Evolutionary conservation across 2,888 invertebrate species (phyloP).

Genomic region (Oscheius sp.): DNA sequence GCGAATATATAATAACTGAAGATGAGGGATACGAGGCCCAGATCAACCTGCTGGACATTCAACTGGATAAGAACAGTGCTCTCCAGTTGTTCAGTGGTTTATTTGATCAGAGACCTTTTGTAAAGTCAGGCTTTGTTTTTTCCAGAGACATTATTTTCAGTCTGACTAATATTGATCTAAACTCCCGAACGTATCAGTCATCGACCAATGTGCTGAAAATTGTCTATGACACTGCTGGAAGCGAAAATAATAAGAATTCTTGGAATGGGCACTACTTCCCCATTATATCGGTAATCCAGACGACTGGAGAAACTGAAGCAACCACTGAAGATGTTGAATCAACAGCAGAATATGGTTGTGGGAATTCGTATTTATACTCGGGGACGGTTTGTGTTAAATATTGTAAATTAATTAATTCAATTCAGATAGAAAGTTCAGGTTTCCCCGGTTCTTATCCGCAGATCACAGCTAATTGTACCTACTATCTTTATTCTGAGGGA

Average conservation of each 20-base stretch:
- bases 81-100: background rate
- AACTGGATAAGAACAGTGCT: background rate
- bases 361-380: background rate
- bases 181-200: background rate
- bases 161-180: background rate
- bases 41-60: background rate
- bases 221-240: conserved; percentile 22
- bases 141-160: background rate
- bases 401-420: background rate
- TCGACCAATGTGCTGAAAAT: conserved; percentile 7
- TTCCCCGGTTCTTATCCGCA: background rate
- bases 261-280: background rate
- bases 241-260: background rate
- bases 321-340: background rate
- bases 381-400: background rate
- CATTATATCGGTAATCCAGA: background rate
- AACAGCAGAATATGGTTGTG: background rate
- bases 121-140: background rate
- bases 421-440: background rate
- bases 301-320: background rate
- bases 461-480: background rate
- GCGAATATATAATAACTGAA: conserved; percentile 3
- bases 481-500: background rate
- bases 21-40: background rate
- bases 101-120: background rate